Conservation (phyloP, 2,113 vertebrate genomes). For the Formicarius rufipectus region DNA sequence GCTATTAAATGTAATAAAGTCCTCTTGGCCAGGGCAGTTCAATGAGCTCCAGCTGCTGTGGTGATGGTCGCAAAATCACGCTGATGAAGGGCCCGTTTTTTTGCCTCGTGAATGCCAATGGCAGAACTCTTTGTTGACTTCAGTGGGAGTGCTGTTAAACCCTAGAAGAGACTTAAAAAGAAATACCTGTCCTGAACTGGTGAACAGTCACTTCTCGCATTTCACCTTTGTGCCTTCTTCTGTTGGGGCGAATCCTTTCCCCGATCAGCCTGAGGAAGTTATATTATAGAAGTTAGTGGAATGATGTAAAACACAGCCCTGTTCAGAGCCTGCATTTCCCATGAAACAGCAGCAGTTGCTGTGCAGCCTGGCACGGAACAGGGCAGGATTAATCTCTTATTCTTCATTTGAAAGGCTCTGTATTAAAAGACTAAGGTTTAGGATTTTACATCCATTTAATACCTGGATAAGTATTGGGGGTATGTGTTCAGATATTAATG, state of each 20-base stretch:
- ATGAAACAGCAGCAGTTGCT: background rate
- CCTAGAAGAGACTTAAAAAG: background rate
- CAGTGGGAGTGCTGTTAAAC: background rate
- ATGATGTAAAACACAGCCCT: background rate
- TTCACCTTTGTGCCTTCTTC: background rate
- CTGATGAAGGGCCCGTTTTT: background rate
- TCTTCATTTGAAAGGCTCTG: slow-evolving; percentile 45
- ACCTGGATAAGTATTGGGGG: slow-evolving; percentile 24
- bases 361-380: background rate
- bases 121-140: background rate
- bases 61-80: background rate
- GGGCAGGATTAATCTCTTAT: slow-evolving; percentile 43
- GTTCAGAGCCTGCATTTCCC: background rate
- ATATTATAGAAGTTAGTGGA: background rate
- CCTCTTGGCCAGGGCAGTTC: background rate
- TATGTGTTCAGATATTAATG: slow-evolving; percentile 59
- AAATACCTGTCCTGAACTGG: background rate
- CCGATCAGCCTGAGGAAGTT: accelerated
- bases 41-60: background rate
- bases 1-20: background rate
- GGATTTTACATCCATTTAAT: slow-evolving; percentile 55
- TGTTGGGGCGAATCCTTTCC: background rate
- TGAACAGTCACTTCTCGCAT: accelerated
- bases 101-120: accelerated
- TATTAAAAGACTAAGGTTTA: slow-evolving; percentile 54